These are phyloP conservation scores for Ceuthmochares aereus DNA, from an alignment of 2,113 vertebrate species.

Conservation along the genomic window DNA sequence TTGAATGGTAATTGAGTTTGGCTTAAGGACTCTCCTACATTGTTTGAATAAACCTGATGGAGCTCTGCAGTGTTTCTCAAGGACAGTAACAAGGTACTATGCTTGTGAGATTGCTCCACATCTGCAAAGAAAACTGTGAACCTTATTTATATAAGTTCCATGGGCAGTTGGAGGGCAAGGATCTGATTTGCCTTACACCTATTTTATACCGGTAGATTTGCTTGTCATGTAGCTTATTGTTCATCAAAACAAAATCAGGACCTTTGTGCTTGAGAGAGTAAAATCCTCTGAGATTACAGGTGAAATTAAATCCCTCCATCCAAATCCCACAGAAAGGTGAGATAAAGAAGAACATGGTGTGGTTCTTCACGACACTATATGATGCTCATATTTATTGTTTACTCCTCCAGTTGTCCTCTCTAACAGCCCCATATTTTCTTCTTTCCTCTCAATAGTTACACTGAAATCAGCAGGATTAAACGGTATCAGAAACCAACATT, in stretches of 20 bases:
- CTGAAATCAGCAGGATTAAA: neutral
- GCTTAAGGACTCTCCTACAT: constrained; percentile 7
- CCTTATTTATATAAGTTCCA: neutral
- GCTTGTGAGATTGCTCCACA: neutral
- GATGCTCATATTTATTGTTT: neutral
- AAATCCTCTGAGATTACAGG: neutral
- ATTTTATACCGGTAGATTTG: neutral
- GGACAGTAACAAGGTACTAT: neutral
- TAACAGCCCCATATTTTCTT: neutral
- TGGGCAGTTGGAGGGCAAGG: neutral
- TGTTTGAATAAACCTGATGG: constrained; percentile 12
- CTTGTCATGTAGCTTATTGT: neutral
- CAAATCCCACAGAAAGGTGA: neutral
- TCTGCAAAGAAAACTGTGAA: neutral
- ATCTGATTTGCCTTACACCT: neutral
- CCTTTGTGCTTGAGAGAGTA: neutral
- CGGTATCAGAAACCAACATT: neutral
- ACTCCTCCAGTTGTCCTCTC: neutral
- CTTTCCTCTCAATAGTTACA: neutral
- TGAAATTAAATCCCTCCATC: neutral
- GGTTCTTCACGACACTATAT: rapidly evolving
- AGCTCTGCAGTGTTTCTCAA: constrained; percentile 14
- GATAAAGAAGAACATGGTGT: rapidly evolving
- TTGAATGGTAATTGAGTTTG: constrained; percentile 29
- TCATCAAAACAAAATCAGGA: neutral